phyloP scores from a whole-genome alignment of 2,888 invertebrate species.

The Drosophila gaucha region DNA sequence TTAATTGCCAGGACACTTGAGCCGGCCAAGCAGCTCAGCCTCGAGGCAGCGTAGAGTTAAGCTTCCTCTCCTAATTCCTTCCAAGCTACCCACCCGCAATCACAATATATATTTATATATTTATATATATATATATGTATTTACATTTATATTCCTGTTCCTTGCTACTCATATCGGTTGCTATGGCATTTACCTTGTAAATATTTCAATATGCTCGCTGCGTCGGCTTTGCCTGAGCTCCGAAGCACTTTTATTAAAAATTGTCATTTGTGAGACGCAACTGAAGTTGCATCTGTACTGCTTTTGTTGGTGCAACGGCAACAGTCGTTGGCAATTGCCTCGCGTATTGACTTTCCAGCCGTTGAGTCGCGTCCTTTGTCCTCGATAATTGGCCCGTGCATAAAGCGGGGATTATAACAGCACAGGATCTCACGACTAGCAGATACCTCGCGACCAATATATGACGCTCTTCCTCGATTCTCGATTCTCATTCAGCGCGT shows the following conservation, averaged over 20 bases:
- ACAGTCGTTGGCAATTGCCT: constrained; percentile 33
- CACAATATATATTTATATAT: neutral
- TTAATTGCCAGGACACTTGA: constrained; percentile 73
- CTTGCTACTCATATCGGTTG: constrained; percentile 13
- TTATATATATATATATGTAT: neutral
- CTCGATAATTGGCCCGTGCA: constrained; percentile 54
- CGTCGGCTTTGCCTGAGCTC: neutral
- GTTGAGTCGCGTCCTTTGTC: constrained; percentile 38
- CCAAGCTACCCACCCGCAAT: constrained; percentile 7
- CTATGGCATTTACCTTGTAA: constrained; percentile 28
- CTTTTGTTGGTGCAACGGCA: constrained; percentile 14
- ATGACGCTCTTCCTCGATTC: no score
- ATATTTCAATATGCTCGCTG: constrained; percentile 23
- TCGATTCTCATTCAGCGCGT: no score
- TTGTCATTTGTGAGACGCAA: constrained; percentile 5
- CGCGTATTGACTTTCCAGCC: constrained; percentile 53
- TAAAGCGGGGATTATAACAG: neutral
- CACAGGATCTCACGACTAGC: neutral
- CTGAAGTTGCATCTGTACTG: constrained; percentile 6
- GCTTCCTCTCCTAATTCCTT: constrained; percentile 3
- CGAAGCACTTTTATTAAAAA: constrained; percentile 25
- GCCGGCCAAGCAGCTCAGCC: constrained; percentile 13
- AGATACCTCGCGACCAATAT: constrained; percentile 5
- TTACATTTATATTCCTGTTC: neutral
- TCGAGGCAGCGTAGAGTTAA: neutral